These are phyloP conservation scores for Calidris pugnax DNA, from an alignment of 2,113 vertebrate genomes.

Conservation along the genomic window DNA sequence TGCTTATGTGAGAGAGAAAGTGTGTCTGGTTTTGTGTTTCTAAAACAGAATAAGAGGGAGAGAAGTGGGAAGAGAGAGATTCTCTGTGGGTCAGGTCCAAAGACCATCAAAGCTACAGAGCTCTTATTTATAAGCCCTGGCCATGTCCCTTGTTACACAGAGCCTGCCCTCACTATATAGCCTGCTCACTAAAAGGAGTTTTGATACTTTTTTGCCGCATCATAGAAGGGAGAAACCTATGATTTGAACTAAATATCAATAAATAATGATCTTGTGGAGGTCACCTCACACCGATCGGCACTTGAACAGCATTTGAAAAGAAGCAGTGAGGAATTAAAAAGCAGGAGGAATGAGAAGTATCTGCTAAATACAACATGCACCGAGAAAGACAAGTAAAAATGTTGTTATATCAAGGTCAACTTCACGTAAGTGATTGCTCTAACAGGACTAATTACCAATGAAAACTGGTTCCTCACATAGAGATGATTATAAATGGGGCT, in stretches of 20 bases:
- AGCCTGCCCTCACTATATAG: background rate
- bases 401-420: background rate
- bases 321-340: background rate
- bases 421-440: background rate
- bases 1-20: background rate
- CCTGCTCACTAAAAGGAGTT: background rate
- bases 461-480: background rate
- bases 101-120: background rate
- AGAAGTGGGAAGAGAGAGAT: background rate
- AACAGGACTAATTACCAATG: background rate
- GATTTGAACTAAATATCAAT: background rate
- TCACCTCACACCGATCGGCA: accelerated
- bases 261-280: background rate
- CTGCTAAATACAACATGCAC: background rate
- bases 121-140: background rate
- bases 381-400: background rate
- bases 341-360: background rate
- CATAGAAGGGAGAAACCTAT: background rate
- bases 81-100: background rate
- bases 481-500: background rate
- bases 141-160: background rate
- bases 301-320: background rate
- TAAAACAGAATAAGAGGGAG: background rate
- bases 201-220: accelerated
- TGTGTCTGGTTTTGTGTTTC: background rate